Conservation (phyloP, 2,888 invertebrate genomes). For the Rhabditoides inermis region DNA sequence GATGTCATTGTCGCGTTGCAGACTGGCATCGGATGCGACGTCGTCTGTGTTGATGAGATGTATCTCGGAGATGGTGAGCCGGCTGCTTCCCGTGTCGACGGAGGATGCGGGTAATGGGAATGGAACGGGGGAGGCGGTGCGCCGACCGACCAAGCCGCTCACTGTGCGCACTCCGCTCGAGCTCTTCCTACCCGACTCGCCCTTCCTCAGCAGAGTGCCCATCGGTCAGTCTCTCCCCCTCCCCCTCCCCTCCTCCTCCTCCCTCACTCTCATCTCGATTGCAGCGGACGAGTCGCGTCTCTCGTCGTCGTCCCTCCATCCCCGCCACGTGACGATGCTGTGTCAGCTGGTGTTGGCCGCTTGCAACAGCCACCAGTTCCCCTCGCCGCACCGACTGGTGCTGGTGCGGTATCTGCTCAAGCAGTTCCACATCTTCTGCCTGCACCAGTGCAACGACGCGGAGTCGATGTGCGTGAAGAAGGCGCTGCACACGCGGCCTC, state of each 20-base stretch:
- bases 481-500: constrained; percentile 17
- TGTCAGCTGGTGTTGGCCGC: constrained; percentile 20
- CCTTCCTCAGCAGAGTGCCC: constrained; percentile 22
- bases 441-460: constrained; percentile 14
- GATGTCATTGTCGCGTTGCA: not conserved
- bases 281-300: not conserved
- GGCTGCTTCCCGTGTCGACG: not conserved
- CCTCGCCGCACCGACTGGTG: constrained; percentile 21
- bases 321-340: constrained; percentile 20
- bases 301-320: constrained; percentile 10
- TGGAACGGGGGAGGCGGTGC: not conserved
- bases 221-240: constrained; percentile 16
- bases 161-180: constrained; percentile 27
- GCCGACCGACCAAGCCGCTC: not conserved
- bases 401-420: constrained; percentile 23
- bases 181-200: constrained; percentile 24
- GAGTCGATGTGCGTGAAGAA: constrained; percentile 21
- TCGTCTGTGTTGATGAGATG: not conserved
- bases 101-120: too few relatives aligned
- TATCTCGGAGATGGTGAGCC: not conserved
- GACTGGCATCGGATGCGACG: not conserved
- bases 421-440: constrained; percentile 31
- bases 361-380: constrained; percentile 20
- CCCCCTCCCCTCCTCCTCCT: too few relatives aligned
- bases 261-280: too few relatives aligned